A percentile compares a stretch with the other conserved stretches of the same genome.
Evolutionary conservation across 1,140 invertebrate species (phyloP).

Genomic region (Campoletis sonorensis): DNA sequence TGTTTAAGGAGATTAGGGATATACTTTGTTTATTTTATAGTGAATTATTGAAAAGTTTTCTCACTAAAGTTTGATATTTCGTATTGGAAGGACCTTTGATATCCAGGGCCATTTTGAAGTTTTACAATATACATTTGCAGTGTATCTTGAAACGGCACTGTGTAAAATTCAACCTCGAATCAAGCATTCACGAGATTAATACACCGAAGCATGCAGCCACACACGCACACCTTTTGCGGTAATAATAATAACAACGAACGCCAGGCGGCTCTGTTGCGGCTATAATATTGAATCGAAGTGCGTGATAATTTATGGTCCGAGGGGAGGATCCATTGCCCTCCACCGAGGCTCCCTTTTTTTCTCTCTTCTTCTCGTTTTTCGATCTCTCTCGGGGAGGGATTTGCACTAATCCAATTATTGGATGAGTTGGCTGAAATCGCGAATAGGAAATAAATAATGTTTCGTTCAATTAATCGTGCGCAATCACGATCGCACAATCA

Average conservation of each 20-base stretch:
- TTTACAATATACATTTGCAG: no score
- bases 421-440: constrained; percentile 3
- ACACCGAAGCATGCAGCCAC: constrained; percentile 38
- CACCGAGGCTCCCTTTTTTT: background rate
- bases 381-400: background rate
- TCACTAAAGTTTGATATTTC: background rate
- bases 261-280: constrained; percentile 44
- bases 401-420: constrained; percentile 33
- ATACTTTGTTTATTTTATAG: no score
- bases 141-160: background rate
- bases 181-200: background rate
- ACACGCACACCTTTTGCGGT: background rate
- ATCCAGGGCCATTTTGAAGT: no score
- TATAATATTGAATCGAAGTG: constrained; percentile 55
- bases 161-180: background rate
- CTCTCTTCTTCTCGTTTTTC: constrained; percentile 1
- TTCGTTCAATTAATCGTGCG: constrained; percentile 3
- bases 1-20: no score
- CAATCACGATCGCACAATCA: background rate
- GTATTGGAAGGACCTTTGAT: background rate
- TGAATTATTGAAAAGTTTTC: background rate
- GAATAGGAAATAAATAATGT: constrained; percentile 9
- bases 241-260: constrained; percentile 34
- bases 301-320: constrained; percentile 51
- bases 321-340: constrained; percentile 25